A percentile compares a stretch with the other conserved stretches of the same genome.
These are phyloP conservation scores for Alauda arvensis DNA, from an alignment of 2,797 vertebrate species.

Conservation along the genomic window DNA sequence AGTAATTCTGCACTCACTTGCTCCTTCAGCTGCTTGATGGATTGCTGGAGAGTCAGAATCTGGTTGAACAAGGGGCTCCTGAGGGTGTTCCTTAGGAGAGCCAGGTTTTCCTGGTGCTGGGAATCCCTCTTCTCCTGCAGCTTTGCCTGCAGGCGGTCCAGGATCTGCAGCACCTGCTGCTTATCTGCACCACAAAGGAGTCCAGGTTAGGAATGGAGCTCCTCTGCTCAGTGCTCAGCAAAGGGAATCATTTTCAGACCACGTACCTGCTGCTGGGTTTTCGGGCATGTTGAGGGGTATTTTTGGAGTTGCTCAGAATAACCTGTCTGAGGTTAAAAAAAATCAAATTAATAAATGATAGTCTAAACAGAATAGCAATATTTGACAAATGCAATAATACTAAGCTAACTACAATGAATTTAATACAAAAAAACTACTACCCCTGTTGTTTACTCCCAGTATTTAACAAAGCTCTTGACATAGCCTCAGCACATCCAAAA, in stretches of 20 bases:
- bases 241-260: neutral
- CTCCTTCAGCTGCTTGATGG: conserved; percentile 88
- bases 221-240: neutral
- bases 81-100: conserved; percentile 78
- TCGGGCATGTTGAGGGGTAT: conserved; percentile 70
- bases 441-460: neutral
- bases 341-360: neutral
- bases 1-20: conserved; percentile 74
- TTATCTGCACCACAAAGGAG: conserved; percentile 74
- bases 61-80: conserved; percentile 89
- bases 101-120: conserved; percentile 81
- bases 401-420: neutral
- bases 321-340: conserved; percentile 3
- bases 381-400: neutral
- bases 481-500: neutral
- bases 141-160: conserved; percentile 86
- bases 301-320: conserved; percentile 23
- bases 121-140: conserved; percentile 86
- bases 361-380: neutral
- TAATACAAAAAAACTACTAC: neutral
- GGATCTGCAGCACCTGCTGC: conserved; percentile 87
- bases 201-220: neutral
- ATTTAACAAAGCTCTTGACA: neutral
- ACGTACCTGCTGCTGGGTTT: conserved; percentile 73
- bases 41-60: conserved; percentile 91